Evolutionary conservation across 2,113 vertebrate genomes (phyloP).

Genomic region (Strix aluco): DNA sequence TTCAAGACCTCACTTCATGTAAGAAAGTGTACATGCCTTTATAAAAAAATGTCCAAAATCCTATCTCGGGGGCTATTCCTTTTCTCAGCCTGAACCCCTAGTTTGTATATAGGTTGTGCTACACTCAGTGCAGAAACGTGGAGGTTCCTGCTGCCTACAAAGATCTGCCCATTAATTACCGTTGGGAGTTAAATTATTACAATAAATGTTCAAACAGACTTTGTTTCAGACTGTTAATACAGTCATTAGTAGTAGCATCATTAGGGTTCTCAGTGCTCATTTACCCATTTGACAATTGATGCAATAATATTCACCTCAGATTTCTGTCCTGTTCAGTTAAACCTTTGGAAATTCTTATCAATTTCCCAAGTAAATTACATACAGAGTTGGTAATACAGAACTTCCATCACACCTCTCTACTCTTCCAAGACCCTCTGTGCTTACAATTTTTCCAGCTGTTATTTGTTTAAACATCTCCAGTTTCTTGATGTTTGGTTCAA

Average conservation of each 20-base stretch:
- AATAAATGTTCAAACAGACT: not conserved
- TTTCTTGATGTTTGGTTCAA: not conserved
- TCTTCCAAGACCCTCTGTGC: not conserved
- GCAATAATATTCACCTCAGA: not conserved
- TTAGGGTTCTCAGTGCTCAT: not conserved
- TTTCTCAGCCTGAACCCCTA: not conserved
- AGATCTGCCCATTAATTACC: not conserved
- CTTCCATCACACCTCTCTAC: not conserved
- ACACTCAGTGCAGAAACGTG: not conserved
- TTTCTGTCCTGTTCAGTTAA: not conserved
- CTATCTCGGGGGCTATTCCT: not conserved
- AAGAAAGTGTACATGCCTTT: not conserved
- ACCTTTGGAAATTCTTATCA: not conserved
- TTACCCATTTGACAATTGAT: not conserved
- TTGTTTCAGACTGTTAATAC: not conserved
- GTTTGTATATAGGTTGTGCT: not conserved
- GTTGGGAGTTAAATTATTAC: not conserved
- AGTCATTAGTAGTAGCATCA: not conserved
- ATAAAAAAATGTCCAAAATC: not conserved
- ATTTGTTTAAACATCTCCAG: not conserved
- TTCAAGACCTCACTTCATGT: not conserved
- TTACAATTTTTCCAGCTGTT: not conserved
- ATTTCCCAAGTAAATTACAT: not conserved
- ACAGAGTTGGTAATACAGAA: not conserved
- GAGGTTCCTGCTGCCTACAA: not conserved